Base-by-base conservation (phyloP, 1,140 invertebrate species). In the Drepana arcuata region DNA sequence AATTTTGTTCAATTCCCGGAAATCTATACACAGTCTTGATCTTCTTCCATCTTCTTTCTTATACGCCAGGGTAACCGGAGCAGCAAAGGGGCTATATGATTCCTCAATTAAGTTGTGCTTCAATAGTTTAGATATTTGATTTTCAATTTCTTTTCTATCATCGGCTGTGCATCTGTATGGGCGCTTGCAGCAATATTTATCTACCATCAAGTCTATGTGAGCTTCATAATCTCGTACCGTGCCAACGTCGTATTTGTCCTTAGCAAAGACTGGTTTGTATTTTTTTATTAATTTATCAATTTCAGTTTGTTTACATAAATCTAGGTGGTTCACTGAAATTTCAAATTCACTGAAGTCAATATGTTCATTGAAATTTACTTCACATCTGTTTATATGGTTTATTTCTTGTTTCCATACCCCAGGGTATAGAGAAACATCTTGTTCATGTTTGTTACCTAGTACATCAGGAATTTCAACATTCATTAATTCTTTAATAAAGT, bases 21-120 rank as follows among this genome's bases (percentile, higher is more conserved):
- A 26, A 26, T 23, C 26, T 32, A 37, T 38, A 38, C 41, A 44
- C 14, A 44, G 24, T 29, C 41, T 44, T 14, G 34, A 14, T 44
- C 29, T 44, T 29, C 16, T 34, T 2, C 14, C 23, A 14, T 44
- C 41, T 34, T 44, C 41, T 34, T 44, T 44, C 14, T 44, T 44
- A 11, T 16, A 32, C 4, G 27, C 27, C n/a, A 29, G 27, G 7
- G 16, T 32, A 6, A 32, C 30, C n/a, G 30, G 16, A 16, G 30
- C 30, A n/a, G 30, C 30, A 11, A 37, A 32, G 16, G 41, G 34
- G 16, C 41, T 43, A 13, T 43, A 43, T 16, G 41, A 43, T 30
- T 36, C 34, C 13, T 42, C 18, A 35, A 34, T 41, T 4, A 26
- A 10, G 24, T 26, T 26, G 4, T 25, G 32, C 29, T 15, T 34